phyloP scores from a whole-genome alignment of 2,888 invertebrate species.

The Cantharis flavilabris region DNA sequence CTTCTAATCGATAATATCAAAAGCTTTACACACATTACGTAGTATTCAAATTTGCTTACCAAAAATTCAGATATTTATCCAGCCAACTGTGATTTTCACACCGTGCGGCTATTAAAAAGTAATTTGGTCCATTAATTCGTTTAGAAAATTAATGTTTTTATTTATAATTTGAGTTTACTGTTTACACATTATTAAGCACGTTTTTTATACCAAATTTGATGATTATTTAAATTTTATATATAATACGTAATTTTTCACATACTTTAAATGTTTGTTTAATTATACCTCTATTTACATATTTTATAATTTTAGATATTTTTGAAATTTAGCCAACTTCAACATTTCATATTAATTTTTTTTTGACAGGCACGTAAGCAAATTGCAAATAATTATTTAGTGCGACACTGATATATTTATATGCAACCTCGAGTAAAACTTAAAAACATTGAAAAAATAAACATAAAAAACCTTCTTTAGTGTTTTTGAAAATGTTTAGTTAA shows the following conservation, averaged over 20 bases:
- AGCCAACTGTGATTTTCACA: not conserved
- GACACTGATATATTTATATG: constrained; percentile 9
- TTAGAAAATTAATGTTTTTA: not conserved
- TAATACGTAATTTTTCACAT: not conserved
- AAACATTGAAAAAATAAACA: not conserved
- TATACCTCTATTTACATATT: constrained; percentile 8
- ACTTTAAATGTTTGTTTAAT: not conserved
- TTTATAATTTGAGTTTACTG: not conserved
- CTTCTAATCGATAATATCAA: not conserved
- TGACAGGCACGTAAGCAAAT: constrained; percentile 10
- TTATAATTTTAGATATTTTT: constrained; percentile 28
- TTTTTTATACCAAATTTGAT: not conserved
- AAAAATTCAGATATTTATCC: not conserved
- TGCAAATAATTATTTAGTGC: constrained; percentile 12
- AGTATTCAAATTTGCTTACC: not conserved
- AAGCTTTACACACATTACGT: not conserved
- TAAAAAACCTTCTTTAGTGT: not conserved
- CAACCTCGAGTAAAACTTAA: constrained; percentile 2
- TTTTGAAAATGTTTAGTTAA: not conserved
- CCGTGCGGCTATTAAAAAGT: not conserved
- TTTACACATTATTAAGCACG: not conserved
- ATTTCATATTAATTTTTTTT: constrained; percentile 21
- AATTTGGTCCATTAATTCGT: not conserved
- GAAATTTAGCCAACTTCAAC: constrained; percentile 27
- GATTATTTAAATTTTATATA: not conserved